Evolutionary conservation across 2,888 invertebrate genomes (phyloP), one percentile per base, ranked within the genome.

Genomic region (Serrognathus titanus): DNA sequence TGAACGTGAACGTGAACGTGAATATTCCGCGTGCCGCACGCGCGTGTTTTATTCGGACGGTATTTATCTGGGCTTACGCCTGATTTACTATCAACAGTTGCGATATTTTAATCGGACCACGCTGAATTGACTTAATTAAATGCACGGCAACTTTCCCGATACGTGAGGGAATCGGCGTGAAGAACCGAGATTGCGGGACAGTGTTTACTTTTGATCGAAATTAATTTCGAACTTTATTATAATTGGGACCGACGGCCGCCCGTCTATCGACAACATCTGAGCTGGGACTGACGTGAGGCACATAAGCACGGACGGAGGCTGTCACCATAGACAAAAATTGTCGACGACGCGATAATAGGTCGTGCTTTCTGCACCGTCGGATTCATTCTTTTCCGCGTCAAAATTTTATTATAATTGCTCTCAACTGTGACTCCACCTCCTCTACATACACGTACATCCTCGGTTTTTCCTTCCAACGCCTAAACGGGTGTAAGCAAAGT

Each of bases 61-160:
- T 62, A 61, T 66, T 67, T 69, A 67, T 71, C 70, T 69, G 24
- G 65, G 66, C 69, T 68, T 61, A 69, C 68, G 66, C 69, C 69
- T 71, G 70, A 72, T 71, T 71, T 72, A 70, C 67, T 69, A 69
- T 68, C 69, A 64, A 65, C 68, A 61, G 65, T 67, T 65, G 59
- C 52, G 55, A 31, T 63, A 65, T 63, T 65, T 68, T 69, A 67
- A 57, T 59, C 56, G 47, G 55, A 50, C 38, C 57, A 45, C 37
- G 37, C 40, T 50, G 58, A 59, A 59, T 55, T 58, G 52, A 52
- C 49, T 55, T 59, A 62, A 60, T 55, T 57, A 62, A 60, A 53
- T 39, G 31, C 10, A 20, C 48, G 20, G 38, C n/a, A 48, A 36
- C 48, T 36, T 48, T 35, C 12, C 11, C 20, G 48, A 48, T 48